phyloP scores from a whole-genome alignment of 1,140 invertebrate species.

The Triops longicaudatus region DNA sequence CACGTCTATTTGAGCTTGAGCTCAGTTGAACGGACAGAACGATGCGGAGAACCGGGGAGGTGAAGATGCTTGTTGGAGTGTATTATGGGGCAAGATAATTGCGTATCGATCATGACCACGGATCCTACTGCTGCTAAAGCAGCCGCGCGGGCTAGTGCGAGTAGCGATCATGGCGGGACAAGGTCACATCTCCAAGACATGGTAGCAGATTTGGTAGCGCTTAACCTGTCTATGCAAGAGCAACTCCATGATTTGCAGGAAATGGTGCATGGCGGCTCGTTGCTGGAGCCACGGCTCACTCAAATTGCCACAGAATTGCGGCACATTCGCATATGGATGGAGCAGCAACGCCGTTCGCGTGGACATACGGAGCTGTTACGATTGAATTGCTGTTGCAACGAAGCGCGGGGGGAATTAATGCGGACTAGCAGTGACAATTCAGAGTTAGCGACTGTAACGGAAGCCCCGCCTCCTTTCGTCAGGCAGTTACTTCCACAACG shows the following conservation, averaged over 20 bases:
- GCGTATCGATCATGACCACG: neutral
- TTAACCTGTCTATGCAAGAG: neutral
- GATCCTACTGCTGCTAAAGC: neutral
- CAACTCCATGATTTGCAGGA: slow-evolving; percentile 1
- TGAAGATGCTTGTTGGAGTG: neutral
- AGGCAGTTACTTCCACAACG: neutral
- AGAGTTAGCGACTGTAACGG: neutral
- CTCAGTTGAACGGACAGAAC: slow-evolving; percentile 1
- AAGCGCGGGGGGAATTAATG: neutral
- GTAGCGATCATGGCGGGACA: neutral
- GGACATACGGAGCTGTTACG: neutral
- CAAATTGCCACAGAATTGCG: neutral
- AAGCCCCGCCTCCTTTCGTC: neutral
- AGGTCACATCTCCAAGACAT: neutral
- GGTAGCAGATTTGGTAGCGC: neutral
- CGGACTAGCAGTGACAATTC: neutral
- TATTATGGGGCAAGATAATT: neutral
- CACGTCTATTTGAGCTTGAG: neutral
- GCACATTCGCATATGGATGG: neutral
- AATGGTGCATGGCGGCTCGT: neutral
- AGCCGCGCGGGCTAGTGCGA: neutral
- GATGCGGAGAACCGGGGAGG: neutral
- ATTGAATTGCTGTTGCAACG: neutral
- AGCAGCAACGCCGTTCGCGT: neutral
- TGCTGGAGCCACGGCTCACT: neutral